These are phyloP conservation scores for Rallus limicola DNA, from an alignment of 2,113 vertebrate species.

Conservation along the genomic window DNA sequence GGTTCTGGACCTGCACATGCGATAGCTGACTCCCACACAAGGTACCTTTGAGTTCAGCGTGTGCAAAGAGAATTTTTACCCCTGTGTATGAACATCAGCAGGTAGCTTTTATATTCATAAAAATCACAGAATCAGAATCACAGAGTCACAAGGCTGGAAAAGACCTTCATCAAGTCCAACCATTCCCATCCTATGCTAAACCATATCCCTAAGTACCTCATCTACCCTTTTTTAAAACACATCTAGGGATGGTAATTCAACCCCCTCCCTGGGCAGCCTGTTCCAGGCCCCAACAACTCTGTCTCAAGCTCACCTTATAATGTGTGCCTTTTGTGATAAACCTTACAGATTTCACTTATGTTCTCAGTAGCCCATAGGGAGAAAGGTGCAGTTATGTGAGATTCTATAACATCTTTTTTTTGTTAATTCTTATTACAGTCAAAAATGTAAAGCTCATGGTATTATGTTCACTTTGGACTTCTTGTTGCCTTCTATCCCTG, in stretches of 20 bases:
- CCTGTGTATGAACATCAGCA: neutral
- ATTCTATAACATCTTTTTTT: neutral
- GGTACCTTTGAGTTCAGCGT: neutral
- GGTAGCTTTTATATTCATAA: neutral
- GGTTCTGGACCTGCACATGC: neutral
- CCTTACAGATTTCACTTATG: neutral
- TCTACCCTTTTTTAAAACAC: too few species aligned
- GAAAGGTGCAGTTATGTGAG: neutral
- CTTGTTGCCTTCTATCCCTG: neutral
- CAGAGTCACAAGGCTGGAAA: too few species aligned
- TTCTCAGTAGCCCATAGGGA: neutral
- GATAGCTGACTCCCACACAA: neutral
- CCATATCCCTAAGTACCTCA: too few species aligned
- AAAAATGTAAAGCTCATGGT: neutral
- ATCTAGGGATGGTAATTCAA: too few species aligned
- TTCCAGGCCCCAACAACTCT: neutral
- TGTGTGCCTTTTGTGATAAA: rapidly evolving
- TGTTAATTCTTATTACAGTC: neutral
- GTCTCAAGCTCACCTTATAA: neutral
- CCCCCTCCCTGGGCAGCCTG: too few species aligned
- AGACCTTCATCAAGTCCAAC: too few species aligned
- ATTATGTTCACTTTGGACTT: neutral
- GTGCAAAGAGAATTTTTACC: neutral
- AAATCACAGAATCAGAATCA: neutral
- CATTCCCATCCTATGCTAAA: too few species aligned